Conservation (phyloP, 2,888 invertebrate species). For the Athalia rosae region DNA sequence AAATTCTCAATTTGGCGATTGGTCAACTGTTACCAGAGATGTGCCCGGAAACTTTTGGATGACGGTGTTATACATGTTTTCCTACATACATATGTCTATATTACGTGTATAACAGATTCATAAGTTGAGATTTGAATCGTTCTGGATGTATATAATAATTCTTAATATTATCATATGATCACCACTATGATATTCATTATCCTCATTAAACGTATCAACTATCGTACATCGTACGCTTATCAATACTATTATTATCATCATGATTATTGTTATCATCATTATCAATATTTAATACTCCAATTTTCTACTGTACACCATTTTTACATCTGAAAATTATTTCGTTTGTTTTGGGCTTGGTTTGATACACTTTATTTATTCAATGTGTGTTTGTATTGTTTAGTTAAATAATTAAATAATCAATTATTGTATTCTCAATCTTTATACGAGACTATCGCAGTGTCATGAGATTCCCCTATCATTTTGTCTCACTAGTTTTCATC, state of each 20-base stretch:
- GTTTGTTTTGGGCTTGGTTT: neutral
- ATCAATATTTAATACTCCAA: conserved; percentile 68
- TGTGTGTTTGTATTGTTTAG: neutral
- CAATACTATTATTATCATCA: conserved; percentile 4
- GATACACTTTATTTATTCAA: neutral
- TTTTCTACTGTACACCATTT: conserved; percentile 73
- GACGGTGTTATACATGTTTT: neutral
- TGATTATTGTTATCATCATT: conserved; percentile 52
- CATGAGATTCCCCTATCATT: no score
- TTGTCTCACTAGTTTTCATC: no score
- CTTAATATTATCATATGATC: conserved; percentile 48
- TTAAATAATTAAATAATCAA: no score
- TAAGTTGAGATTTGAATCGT: conserved; percentile 73
- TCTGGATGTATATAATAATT: conserved; percentile 62
- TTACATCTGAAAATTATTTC: conserved; percentile 59
- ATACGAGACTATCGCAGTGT: no score
- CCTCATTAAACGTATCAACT: conserved; percentile 1
- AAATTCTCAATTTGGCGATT: neutral
- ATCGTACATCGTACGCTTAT: neutral
- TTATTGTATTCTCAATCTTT: no score
- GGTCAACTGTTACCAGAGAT: neutral
- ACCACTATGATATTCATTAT: neutral
- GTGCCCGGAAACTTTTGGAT: no score
- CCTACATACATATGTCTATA: neutral
- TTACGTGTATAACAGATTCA: conserved; percentile 67